A percentile compares a stretch with the other conserved stretches of the same genome.
These are phyloP conservation scores for Cherax destructor DNA, from an alignment of 1,140 invertebrate species.

Conservation along the genomic window DNA sequence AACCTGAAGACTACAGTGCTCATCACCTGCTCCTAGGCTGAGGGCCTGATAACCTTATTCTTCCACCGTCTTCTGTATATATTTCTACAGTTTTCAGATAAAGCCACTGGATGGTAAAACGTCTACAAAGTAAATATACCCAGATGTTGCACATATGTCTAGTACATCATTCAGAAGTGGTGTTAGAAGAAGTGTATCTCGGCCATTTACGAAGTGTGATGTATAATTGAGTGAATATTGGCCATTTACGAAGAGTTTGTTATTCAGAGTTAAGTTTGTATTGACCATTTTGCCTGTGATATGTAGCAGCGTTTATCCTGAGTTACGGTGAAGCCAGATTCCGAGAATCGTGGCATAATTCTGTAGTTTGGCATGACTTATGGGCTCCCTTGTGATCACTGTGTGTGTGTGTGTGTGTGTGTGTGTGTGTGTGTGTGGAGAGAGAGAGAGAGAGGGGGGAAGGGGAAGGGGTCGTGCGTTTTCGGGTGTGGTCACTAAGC, in stretches of 20 bases:
- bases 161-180: too few relatives aligned
- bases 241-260: too few relatives aligned
- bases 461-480: background rate
- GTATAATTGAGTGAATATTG: background rate
- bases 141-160: too few relatives aligned
- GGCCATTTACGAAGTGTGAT: background rate
- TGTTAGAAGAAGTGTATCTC: too few relatives aligned
- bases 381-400: too few relatives aligned
- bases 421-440: background rate
- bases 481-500: background rate
- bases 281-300: background rate
- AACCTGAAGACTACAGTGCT: too few relatives aligned
- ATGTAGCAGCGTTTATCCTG: background rate
- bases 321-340: background rate
- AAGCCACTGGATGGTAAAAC: too few relatives aligned
- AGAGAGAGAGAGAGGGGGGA: background rate
- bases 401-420: background rate
- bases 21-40: too few relatives aligned
- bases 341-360: background rate
- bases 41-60: too few relatives aligned
- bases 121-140: too few relatives aligned
- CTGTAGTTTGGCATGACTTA: background rate
- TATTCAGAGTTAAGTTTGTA: background rate
- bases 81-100: too few relatives aligned
- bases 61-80: too few relatives aligned